Evolutionary conservation across 1,140 invertebrate species (phyloP), one percentile per base, ranked within the genome.

Genomic region (Coenobita brevimanus): DNA sequence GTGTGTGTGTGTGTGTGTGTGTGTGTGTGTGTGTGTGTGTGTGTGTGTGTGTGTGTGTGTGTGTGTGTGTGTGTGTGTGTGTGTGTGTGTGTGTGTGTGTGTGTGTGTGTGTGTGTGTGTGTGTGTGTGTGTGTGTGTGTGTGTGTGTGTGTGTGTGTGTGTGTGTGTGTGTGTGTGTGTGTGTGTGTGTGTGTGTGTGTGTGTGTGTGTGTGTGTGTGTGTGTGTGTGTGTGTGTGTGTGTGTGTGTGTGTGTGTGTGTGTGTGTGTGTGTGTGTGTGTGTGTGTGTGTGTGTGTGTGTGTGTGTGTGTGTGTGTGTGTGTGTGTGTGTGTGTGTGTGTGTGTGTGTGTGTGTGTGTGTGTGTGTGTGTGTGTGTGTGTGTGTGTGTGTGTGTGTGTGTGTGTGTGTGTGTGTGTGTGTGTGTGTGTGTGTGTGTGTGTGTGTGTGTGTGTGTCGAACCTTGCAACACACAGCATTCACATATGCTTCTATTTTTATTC

Each of bases 331-430:
- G 33, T 75, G 30, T 75, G 38, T 41, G 38, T 75, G 27, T 75
- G 41, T 36, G 41, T 75, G 21, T 8, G 41, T 75, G 41, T 36
- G 41, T 75, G 41, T 36, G 41, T 75, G 41, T 36, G 41, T 75
- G 41, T 75, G 41, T 75, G 41, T 75, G 41, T 75, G 41, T 75
- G 41, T 36, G 41, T 75, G n/a, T 24, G 41, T 41, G 41, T 75
- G 41, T 75, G 41, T 75, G 41, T 75, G 41, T 75, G 41, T 41
- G n/a, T 75, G 41, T 75, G 41, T 75, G 41, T 75, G 41, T 75
- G 41, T 71, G 46, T 78, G 46, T 78, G 46, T 46, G n/a, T 50
- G 33, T 43, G 46, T 3, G 21, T 76, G 43, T 15, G 24, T 21
- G 17, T 36, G n/a, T 17, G 38, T 33, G n/a, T 75, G 41, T n/a